Evolutionary conservation across 1,140 invertebrate genomes (phyloP).

Genomic region (Penaeus indicus): DNA sequence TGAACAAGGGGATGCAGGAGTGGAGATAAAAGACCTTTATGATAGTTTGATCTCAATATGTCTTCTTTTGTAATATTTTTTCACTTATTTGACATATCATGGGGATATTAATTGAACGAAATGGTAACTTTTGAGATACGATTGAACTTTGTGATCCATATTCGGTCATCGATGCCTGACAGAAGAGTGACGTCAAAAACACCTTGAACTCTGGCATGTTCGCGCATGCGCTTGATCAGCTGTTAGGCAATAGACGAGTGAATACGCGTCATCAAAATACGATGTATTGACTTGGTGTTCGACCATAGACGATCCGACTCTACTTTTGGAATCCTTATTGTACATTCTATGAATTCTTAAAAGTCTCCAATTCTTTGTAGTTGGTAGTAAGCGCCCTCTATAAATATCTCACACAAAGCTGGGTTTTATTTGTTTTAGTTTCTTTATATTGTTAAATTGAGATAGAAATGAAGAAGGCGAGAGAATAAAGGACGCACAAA

Average conservation of each 20-base stretch:
- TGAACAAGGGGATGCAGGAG: too few species aligned
- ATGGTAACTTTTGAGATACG: too few species aligned
- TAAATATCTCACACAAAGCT: slow-evolving; percentile 26
- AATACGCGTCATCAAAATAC: slow-evolving; percentile 34
- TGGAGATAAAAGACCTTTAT: too few species aligned
- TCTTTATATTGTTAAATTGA: slow-evolving; percentile 64
- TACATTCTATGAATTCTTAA: not conserved
- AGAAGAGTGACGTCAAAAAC: slow-evolving; percentile 53
- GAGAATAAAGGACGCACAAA: slow-evolving; percentile 55
- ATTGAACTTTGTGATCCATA: too few species aligned
- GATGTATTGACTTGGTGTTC: slow-evolving; percentile 43
- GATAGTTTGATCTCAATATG: too few species aligned
- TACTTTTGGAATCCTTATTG: not conserved
- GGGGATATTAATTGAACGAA: too few species aligned
- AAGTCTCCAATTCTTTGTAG: not conserved
- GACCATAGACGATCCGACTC: not conserved
- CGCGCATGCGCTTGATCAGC: slow-evolving; percentile 64
- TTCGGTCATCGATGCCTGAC: slow-evolving; percentile 12
- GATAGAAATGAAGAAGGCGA: slow-evolving; percentile 47
- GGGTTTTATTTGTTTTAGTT: slow-evolving; percentile 59
- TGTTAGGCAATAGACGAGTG: slow-evolving; percentile 48
- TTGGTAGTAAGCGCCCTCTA: slow-evolving; percentile 22
- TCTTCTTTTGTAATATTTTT: too few species aligned
- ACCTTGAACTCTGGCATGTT: slow-evolving; percentile 41
- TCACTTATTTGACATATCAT: too few species aligned